Base-by-base conservation (phyloP, 30 jellyfish, hydroid and myxozoan species). In the Turritopsis rubra region DNA sequence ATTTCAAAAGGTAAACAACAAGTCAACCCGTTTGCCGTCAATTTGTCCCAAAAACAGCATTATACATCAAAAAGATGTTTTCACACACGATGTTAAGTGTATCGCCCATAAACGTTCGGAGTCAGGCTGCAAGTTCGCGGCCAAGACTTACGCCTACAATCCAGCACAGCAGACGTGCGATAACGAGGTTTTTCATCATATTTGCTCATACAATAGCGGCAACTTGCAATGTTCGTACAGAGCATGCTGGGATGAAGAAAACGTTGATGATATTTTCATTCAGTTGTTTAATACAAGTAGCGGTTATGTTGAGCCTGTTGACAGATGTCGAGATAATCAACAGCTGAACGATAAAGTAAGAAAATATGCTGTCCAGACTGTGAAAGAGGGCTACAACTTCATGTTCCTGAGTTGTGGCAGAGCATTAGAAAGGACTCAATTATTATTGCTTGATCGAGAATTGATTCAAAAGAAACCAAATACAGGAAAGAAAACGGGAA, bases 381-480 rank as follows among this genome's bases (percentile, higher is more conserved):
- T 80, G 20, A 29, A 22, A n/a, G 21, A 65, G 0, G 83, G 83
- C 3, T 53, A 13, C 29, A 41, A 23, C 53, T 82, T 65, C 65
- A 21, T 82, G 73, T 82, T 65, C 72, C 68, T 82, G 16, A 82
- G 88, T 65, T 82, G 88, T 71, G 73, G 65, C 3, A 28, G 53
- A 26, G 25, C 28, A 29, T 18, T 24, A 29, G 21, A 29, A 0
- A 68, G 72, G 21, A 66, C 88, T 29, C 88, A 82, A 71, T 71
- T 82, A 23, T 29, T 82, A 18, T 18, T 82, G 16, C 73, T 82
- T 4, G 85, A 82, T 27, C 20, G 29, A 5, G 13, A 66, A 18
- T 8, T 82, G 21, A 21, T 24, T 16, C 0, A n/a, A 66, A 68
- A 65, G 52, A n/a, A n/a, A 54, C 3, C 21, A 1, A 1, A 23